Evolutionary conservation across 2,888 invertebrate species (phyloP).

Genomic region (Eristalis arbustorum): DNA sequence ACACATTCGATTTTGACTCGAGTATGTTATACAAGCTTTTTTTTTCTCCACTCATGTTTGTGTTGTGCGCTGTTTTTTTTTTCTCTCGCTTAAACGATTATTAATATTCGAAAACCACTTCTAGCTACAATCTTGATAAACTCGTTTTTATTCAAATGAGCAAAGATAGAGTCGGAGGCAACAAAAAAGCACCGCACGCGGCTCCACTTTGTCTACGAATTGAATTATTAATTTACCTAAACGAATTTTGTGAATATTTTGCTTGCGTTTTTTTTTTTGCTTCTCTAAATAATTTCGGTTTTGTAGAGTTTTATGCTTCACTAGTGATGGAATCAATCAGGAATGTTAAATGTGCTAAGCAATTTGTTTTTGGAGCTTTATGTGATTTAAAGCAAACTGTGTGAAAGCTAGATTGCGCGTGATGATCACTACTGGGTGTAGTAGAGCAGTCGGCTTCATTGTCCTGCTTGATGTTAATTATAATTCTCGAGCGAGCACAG

Average conservation of each 20-base stretch:
- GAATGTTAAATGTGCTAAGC: constrained; percentile 56
- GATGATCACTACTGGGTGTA: constrained; percentile 1
- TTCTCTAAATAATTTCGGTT: not conserved
- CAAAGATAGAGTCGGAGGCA: constrained; percentile 44
- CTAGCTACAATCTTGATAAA: constrained; percentile 68
- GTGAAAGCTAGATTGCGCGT: constrained; percentile 3
- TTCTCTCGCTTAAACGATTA: constrained; percentile 50
- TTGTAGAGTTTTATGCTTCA: constrained; percentile 19
- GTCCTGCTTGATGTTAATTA: not conserved
- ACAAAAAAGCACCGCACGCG: constrained; percentile 48
- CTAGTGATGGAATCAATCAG: constrained; percentile 50
- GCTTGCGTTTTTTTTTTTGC: not conserved
- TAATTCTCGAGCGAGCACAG: not conserved
- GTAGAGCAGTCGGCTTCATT: not conserved
- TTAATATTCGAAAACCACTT: constrained; percentile 70
- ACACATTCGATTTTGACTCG: constrained; percentile 6
- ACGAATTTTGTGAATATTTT: not conserved
- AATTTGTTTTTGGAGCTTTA: constrained; percentile 28
- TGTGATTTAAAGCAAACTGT: constrained; percentile 2
- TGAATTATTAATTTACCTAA: constrained; percentile 53
- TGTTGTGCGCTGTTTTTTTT: constrained; percentile 39
- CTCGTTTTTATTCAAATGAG: constrained; percentile 66
- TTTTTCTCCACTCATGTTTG: constrained; percentile 21
- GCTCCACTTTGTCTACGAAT: constrained; percentile 72
- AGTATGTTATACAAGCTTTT: constrained; percentile 50